Evolutionary conservation across 2,888 invertebrate genomes (phyloP), one percentile per base, ranked within the genome.

Genomic region (Coenonympha arcania): DNA sequence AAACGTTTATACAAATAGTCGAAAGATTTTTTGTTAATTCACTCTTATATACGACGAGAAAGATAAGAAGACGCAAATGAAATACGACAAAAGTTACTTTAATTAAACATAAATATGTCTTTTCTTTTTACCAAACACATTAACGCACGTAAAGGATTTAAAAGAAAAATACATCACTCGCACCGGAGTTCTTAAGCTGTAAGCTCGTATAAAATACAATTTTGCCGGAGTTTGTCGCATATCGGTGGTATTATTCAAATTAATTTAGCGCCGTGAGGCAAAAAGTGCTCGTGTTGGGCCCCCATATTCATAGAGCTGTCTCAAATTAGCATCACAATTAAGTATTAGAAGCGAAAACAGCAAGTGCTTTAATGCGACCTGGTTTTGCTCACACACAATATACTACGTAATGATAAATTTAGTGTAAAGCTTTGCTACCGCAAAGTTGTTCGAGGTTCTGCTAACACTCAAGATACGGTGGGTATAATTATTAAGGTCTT

Each of bases 301-400:
- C 79, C 75, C 82, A 79, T 83, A 82, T 85, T 84, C 84, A 84
- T 81, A 80, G 79, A 74, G 77, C 74, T 75, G 78, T 74, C 81
- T 79, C 72, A 77, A 81, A 85, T 85, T 86, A 84, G 82, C 85
- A 85, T 85, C 76, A 84, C 83, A 85, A 86, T 83, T 82, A 85
- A 82, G 80, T 80, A 82, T 79, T 72, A 72, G 76, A 71, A 64
- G 75, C 73, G 74, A 71, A 73, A 72, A 74, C 73, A 73, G 75
- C 73, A 74, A 79, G 79, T 74, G 76, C 76, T 77, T 77, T 22
- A 82, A 78, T 72, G 75, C 78, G 73, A 69, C 69, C 77, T 77
- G 76, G 75, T 71, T 76, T 76, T 79, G 74, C 73, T 71, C 79
- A 77, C 75, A 73, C 73, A 72, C 69, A 74, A 73, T 75, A 76